phyloP scores from a whole-genome alignment of 2,797 vertebrate genomes.

The Lacerta bilineata region DNA sequence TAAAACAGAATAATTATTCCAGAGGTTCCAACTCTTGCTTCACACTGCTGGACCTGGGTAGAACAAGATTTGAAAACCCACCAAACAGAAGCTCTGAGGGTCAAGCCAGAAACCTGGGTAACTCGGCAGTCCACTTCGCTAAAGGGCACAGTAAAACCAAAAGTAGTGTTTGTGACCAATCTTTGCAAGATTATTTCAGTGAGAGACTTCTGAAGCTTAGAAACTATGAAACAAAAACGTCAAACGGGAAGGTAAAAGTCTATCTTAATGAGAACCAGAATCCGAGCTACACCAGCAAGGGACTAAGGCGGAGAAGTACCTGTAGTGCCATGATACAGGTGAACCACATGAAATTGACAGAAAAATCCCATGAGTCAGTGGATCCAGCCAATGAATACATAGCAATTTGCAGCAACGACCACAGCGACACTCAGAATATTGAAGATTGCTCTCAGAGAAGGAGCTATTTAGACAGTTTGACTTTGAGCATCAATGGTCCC shows the following conservation, averaged over 20 bases:
- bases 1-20: constrained; percentile 47
- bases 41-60: constrained; percentile 24
- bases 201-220: constrained; percentile 65
- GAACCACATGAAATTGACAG: rapidly evolving
- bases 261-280: constrained; percentile 28
- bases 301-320: constrained; percentile 39
- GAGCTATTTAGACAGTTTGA: constrained; percentile 57
- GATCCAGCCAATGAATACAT: rapidly evolving
- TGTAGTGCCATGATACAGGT: not conserved
- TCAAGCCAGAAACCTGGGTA: constrained; percentile 12
- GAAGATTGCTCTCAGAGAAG: not conserved
- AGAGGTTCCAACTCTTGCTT: constrained; percentile 21
- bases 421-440: not conserved
- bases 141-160: not conserved
- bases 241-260: not conserved
- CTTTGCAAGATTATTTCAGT: constrained; percentile 61
- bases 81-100: not conserved
- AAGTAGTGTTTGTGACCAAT: constrained; percentile 60
- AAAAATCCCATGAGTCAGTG: not conserved
- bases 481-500: constrained; percentile 33
- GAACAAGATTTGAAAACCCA: not conserved
- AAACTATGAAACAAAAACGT: constrained; percentile 20
- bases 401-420: rapidly evolving
- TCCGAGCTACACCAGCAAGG: rapidly evolving
- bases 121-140: not conserved